Conservation (phyloP, 1,140 invertebrate species). For the Drosophila sechellia region DNA sequence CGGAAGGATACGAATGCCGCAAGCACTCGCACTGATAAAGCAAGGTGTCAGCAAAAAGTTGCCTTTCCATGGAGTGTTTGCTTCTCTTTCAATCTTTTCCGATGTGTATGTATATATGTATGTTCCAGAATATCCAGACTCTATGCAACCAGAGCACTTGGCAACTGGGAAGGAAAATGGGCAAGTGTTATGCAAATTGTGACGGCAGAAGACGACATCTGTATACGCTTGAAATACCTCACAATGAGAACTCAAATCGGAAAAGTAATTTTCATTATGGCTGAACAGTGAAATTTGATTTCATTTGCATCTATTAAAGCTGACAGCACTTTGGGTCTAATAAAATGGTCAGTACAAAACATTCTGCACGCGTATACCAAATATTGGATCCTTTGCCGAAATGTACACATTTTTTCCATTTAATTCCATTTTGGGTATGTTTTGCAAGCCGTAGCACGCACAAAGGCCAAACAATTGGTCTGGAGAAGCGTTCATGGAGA, state of each 20-base stretch:
- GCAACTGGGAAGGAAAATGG: constrained; percentile 20
- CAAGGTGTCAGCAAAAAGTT: constrained; percentile 59
- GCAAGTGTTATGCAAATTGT: constrained; percentile 34
- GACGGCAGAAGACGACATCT: constrained; percentile 6
- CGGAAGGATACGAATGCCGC: constrained; percentile 26
- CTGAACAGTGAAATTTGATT: constrained; percentile 7
- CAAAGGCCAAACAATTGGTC: constrained; percentile 48
- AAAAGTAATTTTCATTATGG: constrained; percentile 14
- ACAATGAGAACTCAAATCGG: background rate
- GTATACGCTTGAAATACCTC: constrained; percentile 30
- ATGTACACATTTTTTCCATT: background rate
- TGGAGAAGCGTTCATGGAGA: constrained; percentile 8
- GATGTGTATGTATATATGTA: constrained; percentile 19
- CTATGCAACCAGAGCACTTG: constrained; percentile 18
- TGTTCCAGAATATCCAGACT: constrained; percentile 25
- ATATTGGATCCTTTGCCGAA: background rate
- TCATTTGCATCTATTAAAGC: constrained; percentile 11
- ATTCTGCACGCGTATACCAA: background rate
- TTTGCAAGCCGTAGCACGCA: constrained; percentile 33
- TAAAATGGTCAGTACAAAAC: background rate
- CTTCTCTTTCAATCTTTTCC: constrained; percentile 37
- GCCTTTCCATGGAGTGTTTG: constrained; percentile 28
- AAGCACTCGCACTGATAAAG: constrained; percentile 27
- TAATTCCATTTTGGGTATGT: background rate
- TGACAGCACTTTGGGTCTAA: too few species aligned